Base-by-base conservation (phyloP, 2,888 invertebrate species). In the Masnerella sp. region DNA sequence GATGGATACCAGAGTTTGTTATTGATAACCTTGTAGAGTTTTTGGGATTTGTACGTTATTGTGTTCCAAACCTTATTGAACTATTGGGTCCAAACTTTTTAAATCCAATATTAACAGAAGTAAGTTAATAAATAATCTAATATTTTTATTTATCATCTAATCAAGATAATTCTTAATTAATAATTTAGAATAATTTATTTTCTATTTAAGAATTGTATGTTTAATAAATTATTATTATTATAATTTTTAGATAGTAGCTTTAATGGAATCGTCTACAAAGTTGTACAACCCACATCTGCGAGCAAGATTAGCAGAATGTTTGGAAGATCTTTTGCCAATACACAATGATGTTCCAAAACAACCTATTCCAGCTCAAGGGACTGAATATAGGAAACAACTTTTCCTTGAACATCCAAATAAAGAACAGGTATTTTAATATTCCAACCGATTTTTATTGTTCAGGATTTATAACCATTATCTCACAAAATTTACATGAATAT, bases 281-380 rank as follows among this genome's bases (percentile, higher is more conserved):
- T 92, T 96, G 70, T 93, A 93, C 81, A 98, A 98, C 89, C 98
- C 98, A 0, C 98, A 98, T 89, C 88, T 97, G 64, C 91, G 98
- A 71, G 98, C 98, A 0, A 91, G 94, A 56, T 88, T 98, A 69
- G 97, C 98, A 0, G 96, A 97, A 86, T 94, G 94, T 49, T 88
- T 98, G 8, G 96, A 97, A 83, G 92, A 95, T 5, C 90, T 98
- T 82, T 87, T 98, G 79, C 97, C 97, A 0, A 90, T 90, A 20
- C 91, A 91, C 0, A 92, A 92, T 52, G 91, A 91, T 56, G 88
- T 88, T 0, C 87, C 88, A 5, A 80, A 82, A 11, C 83, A 80
- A 20, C 83, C 85, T 7, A 80, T 86, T n/a, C 88, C 88, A 54
- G 85, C 84, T 25, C 80, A 90, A 22, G 89, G 89, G 32, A 86